phyloP scores from a whole-genome alignment of 2,888 invertebrate species.

The Pinctada fucata region DNA sequence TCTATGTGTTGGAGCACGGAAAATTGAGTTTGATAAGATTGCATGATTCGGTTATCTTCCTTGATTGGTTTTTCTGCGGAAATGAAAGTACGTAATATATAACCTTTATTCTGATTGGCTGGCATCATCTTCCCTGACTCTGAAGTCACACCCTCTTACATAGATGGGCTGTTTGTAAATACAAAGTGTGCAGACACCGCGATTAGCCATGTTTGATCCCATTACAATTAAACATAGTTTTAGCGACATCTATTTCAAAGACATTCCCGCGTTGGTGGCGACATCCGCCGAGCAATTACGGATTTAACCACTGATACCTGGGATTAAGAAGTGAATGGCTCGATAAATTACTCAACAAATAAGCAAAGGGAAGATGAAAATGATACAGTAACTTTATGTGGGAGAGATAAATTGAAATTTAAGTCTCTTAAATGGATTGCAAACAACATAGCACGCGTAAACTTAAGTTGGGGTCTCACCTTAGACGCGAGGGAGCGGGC shows the following conservation, averaged over 20 bases:
- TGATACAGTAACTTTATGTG: slow-evolving; percentile 4
- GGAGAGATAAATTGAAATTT: not conserved
- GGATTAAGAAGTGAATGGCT: slow-evolving; percentile 32
- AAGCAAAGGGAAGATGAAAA: slow-evolving; percentile 22
- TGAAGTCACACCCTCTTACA: not conserved
- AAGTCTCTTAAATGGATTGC: not conserved
- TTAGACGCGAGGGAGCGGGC: too few species aligned
- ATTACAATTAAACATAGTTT: slow-evolving; percentile 22
- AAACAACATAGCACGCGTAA: too few species aligned
- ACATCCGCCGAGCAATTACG: slow-evolving; percentile 28
- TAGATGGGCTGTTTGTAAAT: too few species aligned
- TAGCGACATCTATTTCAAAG: slow-evolving; percentile 29
- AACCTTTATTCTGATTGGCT: not conserved
- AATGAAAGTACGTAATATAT: too few species aligned
- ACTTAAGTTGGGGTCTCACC: too few species aligned
- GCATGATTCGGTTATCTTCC: too few species aligned
- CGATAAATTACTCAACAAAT: slow-evolving; percentile 39
- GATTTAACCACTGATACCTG: slow-evolving; percentile 37
- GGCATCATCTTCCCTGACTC: not conserved
- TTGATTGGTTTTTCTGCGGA: too few species aligned
- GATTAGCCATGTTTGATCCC: slow-evolving; percentile 14
- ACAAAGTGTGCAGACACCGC: not conserved
- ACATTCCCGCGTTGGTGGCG: slow-evolving; percentile 41
- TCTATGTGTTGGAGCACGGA: too few species aligned
- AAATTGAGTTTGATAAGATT: too few species aligned